phyloP scores from a whole-genome alignment of 2,797 vertebrate genomes.

The Pogoniulus pusillus region DNA sequence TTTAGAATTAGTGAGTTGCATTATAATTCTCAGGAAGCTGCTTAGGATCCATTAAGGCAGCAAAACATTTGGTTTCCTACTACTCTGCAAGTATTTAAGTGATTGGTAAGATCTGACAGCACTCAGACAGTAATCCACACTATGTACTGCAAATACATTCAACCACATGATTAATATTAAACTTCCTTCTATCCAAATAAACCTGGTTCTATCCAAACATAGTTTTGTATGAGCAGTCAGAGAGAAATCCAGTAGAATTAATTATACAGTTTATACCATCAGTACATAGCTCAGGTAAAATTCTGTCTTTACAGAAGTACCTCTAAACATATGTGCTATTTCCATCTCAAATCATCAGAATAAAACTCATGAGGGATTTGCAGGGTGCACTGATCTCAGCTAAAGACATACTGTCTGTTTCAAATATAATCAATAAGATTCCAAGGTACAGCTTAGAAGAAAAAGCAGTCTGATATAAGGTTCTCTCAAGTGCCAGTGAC shows the following conservation, averaged over 20 bases:
- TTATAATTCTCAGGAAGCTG: background rate
- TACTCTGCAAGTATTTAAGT: background rate
- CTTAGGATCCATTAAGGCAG: background rate
- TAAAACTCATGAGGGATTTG: background rate
- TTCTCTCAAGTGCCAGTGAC: constrained; percentile 2
- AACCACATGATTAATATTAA: background rate
- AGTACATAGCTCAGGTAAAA: background rate
- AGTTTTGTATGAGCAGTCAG: background rate
- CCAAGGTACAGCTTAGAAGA: constrained; percentile 3
- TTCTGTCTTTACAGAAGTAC: constrained; percentile 2
- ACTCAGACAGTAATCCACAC: background rate
- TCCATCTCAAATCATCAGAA: background rate
- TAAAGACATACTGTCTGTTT: background rate
- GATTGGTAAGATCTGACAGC: background rate
- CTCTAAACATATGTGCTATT: background rate
- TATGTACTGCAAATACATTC: constrained; percentile 22
- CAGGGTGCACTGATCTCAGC: background rate
- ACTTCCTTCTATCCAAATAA: background rate
- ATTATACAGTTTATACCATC: background rate
- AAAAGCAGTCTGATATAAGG: background rate
- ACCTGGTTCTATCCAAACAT: background rate
- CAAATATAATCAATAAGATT: background rate
- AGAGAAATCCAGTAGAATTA: constrained; percentile 6
- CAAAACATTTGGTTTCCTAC: background rate
- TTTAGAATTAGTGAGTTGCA: background rate